These are phyloP conservation scores for Platorchestia sp. DNA, from an alignment of 1,140 invertebrate genomes.

Conservation along the genomic window DNA sequence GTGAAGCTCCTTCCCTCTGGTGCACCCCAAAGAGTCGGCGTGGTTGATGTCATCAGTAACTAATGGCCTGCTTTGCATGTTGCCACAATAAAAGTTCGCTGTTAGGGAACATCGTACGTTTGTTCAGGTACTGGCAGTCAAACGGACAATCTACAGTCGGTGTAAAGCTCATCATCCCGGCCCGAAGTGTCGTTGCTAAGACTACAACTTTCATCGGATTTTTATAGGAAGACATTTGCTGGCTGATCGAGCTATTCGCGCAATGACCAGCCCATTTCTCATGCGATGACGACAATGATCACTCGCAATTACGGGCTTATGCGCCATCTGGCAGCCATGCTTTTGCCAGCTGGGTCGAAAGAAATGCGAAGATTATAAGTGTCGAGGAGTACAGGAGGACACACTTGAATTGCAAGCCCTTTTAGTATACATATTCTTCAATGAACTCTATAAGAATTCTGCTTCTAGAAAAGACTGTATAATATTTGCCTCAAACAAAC, in stretches of 20 bases:
- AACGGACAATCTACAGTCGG: not conserved
- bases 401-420: not conserved
- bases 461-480: no score
- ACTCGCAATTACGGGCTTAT: not conserved
- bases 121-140: not conserved
- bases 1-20: not conserved
- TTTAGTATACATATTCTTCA: not conserved
- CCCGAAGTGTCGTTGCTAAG: not conserved
- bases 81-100: not conserved
- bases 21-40: not conserved
- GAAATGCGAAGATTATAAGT: not conserved
- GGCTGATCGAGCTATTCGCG: not conserved
- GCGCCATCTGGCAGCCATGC: not conserved
- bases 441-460: not conserved
- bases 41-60: not conserved
- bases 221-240: not conserved
- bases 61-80: not conserved
- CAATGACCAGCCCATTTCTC: not conserved
- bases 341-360: not conserved
- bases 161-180: not conserved
- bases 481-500: no score
- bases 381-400: not conserved
- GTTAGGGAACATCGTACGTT: not conserved
- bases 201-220: slow-evolving; percentile 1
- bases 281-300: slow-evolving; percentile 6